These are phyloP conservation scores for Drosophila putrida DNA, from an alignment of 2,888 invertebrate genomes.

Conservation along the genomic window DNA sequence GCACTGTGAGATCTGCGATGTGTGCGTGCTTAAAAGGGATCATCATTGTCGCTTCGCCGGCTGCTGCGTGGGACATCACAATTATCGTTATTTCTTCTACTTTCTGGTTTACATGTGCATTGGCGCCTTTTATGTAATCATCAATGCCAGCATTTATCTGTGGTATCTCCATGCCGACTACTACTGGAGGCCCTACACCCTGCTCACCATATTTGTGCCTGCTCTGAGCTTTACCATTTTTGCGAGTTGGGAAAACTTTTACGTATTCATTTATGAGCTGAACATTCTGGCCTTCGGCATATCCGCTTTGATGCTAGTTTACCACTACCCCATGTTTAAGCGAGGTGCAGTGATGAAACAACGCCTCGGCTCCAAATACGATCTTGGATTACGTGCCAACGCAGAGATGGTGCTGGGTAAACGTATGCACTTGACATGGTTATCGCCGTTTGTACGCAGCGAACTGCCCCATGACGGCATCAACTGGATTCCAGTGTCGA, in stretches of 20 bases:
- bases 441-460: conserved; percentile 92
- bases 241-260: conserved; percentile 88
- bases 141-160: conserved; percentile 90
- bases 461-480: conserved; percentile 92
- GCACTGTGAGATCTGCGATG: conserved; percentile 94
- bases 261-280: conserved; percentile 90
- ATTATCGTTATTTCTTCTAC: conserved; percentile 94
- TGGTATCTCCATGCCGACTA: conserved; percentile 84
- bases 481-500: conserved; percentile 85
- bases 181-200: conserved; percentile 85
- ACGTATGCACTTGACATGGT: conserved; percentile 92
- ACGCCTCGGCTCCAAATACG: conserved; percentile 87
- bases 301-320: conserved; percentile 89
- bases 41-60: conserved; percentile 96
- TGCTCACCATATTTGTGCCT: conserved; percentile 91
- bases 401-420: conserved; percentile 91
- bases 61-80: conserved; percentile 94
- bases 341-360: conserved; percentile 88
- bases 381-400: conserved; percentile 91
- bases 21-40: conserved; percentile 93
- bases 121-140: conserved; percentile 90
- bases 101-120: conserved; percentile 91
- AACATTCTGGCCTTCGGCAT: conserved; percentile 89
- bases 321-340: conserved; percentile 90
- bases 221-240: conserved; percentile 90